Evolutionary conservation across 2,888 invertebrate species (phyloP), one percentile per base, ranked within the genome.

Genomic region (Trachelus tabidus): DNA sequence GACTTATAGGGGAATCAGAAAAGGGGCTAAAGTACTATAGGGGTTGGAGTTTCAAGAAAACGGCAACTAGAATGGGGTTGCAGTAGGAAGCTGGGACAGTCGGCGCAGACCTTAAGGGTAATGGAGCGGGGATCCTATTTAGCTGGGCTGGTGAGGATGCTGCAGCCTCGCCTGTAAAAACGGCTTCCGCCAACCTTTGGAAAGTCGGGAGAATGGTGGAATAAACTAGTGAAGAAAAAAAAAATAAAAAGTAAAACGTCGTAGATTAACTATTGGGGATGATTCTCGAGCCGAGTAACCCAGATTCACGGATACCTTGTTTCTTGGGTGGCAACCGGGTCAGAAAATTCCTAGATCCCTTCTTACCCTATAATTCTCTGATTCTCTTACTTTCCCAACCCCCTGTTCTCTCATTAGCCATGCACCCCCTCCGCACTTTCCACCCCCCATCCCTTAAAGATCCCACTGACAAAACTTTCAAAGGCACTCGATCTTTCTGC

Each of bases 101-200:
- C 56, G 56, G 56, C 23, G 56, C 23, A 56, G 56, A 56, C 78
- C 77, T 81, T 76, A 68, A 77, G 76, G 73, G 79, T 81, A 84
- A 84, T 83, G 83, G 79, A 78, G 76, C 79, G 80, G 80, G 80
- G 80, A 82, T 82, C 82, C 78, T 82, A 82, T 81, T 84, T 83
- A 79, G 82, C 79, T 56, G 23, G 23, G 23, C 23, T 23, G 56
- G 56, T 56, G 56, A 56, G 56, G 56, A 56, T 56, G 56, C 56
- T 56, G 56, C 23, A 56, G 56, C 9, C 56, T 56, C 23, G 56
- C 23, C 23, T 9, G 56, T 56, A 23, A 56, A 56, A 56, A 56
- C 56, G 23, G 23, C 56, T 56, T 56, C 56, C 56, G 56, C 56
- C 56, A 56, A 23, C 56, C 56, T 56, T 56, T 56, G 9, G 56